Percentiles rank a stretch among this genome's conserved stretches.
phyloP scores from a whole-genome alignment of 2,797 vertebrate genomes.

The Pelobates cultripes region DNA sequence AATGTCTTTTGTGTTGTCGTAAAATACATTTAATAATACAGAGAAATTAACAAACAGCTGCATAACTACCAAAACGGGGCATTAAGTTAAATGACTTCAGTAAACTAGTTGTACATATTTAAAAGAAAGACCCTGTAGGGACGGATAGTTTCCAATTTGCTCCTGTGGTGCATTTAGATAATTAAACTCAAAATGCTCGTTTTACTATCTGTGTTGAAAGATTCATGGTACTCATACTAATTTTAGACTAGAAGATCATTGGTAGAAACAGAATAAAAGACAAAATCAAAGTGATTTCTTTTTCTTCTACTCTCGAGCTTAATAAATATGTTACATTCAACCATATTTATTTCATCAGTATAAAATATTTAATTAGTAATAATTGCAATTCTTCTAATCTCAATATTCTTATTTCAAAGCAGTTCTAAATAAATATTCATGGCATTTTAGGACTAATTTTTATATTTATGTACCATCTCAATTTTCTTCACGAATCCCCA shows the following conservation, averaged over 20 bases:
- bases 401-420: no score
- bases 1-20: conserved; percentile 31
- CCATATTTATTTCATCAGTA: no score
- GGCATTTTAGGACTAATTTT: no score
- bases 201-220: conserved; percentile 27
- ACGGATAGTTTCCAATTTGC: conserved; percentile 35
- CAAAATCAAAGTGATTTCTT: neutral
- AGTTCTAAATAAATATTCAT: no score
- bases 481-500: no score
- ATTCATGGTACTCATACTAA: neutral
- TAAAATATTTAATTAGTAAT: no score
- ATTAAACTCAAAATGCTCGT: conserved; percentile 37
- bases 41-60: conserved; percentile 33
- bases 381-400: no score
- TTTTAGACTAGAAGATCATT: neutral
- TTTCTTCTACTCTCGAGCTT: neutral
- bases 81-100: conserved; percentile 37
- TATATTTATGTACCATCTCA: no score
- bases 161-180: conserved; percentile 18
- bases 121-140: conserved; percentile 42
- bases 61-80: conserved; percentile 14
- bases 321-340: no score
- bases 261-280: neutral
- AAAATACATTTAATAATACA: conserved; percentile 35
- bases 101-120: conserved; percentile 43